Conservation (phyloP, 2,113 vertebrate species). For the Alethe castanea region DNA sequence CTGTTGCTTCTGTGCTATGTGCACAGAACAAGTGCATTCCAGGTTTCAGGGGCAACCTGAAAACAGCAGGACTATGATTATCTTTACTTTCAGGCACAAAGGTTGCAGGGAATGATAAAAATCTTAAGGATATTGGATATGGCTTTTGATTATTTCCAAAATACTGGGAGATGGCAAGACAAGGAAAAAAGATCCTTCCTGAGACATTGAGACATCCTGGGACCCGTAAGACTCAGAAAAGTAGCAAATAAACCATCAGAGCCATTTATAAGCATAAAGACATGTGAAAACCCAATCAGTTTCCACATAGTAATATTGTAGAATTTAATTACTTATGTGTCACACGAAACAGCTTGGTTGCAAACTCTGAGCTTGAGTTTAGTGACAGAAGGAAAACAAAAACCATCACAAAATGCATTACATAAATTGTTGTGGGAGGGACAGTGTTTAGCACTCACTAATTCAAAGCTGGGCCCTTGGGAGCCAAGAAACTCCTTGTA, state of each 20-base stretch:
- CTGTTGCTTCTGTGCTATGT: background rate
- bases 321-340: background rate
- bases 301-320: background rate
- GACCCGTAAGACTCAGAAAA: background rate
- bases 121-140: background rate
- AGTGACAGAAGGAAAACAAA: background rate
- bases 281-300: background rate
- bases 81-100: background rate
- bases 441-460: background rate
- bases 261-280: background rate
- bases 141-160: background rate
- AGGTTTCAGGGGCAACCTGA: background rate
- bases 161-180: background rate
- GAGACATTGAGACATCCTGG: background rate
- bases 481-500: background rate
- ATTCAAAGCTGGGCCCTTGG: background rate
- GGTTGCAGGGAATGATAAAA: background rate
- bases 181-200: background rate
- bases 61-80: background rate
- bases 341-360: background rate
- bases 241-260: background rate
- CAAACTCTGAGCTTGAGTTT: background rate
- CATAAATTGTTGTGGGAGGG: background rate
- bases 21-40: fast-evolving
- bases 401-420: background rate